Evolutionary conservation across 2,797 vertebrate genomes (phyloP).

Genomic region (Distichodus sexfasciatus): DNA sequence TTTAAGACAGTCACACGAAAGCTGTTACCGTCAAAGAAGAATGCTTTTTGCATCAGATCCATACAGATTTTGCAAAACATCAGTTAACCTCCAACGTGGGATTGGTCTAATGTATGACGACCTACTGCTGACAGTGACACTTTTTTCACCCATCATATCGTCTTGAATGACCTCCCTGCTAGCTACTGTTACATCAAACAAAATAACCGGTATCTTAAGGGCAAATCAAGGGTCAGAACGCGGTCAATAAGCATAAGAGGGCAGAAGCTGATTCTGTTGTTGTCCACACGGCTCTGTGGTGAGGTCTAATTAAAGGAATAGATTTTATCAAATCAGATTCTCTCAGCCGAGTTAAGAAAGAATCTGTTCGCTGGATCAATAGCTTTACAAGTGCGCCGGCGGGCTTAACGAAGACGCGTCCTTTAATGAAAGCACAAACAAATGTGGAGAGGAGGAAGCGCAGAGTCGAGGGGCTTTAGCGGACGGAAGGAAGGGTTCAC

Average conservation of each 20-base stretch:
- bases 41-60: no score
- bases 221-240: conserved; percentile 3
- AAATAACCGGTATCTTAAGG: background rate
- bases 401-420: conserved; percentile 46
- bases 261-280: conserved; percentile 29
- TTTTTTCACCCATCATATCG: background rate
- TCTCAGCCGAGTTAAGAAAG: conserved; percentile 28
- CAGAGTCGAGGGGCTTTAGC: conserved; percentile 31
- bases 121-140: no score
- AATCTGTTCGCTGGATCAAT: conserved; percentile 47
- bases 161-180: background rate
- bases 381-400: conserved; percentile 39
- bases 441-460: conserved; percentile 39
- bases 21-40: no score
- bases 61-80: no score
- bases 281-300: conserved; percentile 21
- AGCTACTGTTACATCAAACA: background rate
- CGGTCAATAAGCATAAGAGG: background rate
- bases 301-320: conserved; percentile 50
- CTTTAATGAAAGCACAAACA: conserved; percentile 62
- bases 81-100: background rate
- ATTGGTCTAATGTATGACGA: background rate
- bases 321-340: conserved; percentile 44
- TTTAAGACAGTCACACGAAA: no score
- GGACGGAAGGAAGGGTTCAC: conserved; percentile 49